phyloP scores from a whole-genome alignment of 2,888 invertebrate species.

The Blera fallax region DNA sequence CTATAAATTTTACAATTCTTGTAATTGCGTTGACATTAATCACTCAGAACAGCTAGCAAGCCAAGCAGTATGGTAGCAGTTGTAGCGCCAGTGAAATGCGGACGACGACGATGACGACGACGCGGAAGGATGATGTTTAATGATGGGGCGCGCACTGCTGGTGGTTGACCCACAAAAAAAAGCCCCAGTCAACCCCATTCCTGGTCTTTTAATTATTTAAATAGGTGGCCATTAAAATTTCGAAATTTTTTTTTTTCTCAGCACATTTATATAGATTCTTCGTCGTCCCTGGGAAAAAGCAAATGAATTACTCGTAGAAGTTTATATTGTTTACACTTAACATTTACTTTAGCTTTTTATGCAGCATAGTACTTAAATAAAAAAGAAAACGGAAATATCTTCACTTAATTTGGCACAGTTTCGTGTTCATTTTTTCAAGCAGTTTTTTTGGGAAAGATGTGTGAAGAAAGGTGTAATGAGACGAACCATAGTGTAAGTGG shows the following conservation, averaged over 20 bases:
- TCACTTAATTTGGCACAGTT: conserved; percentile 69
- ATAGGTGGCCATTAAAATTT: conserved; percentile 67
- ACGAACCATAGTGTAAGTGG: neutral
- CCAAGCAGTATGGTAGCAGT: neutral
- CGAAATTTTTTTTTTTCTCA: neutral
- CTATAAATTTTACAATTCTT: conserved; percentile 71
- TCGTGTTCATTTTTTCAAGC: conserved; percentile 7
- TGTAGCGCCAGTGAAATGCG: conserved; percentile 35
- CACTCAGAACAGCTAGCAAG: conserved; percentile 52
- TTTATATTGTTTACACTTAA: conserved; percentile 60
- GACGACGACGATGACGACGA: conserved; percentile 15
- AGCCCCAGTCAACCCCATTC: conserved; percentile 38
- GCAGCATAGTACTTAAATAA: neutral
- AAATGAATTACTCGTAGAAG: conserved; percentile 41
- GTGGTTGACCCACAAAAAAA: conserved; percentile 68
- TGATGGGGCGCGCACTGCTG: conserved; percentile 40
- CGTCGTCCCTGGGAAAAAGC: neutral
- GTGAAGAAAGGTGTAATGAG: conserved; percentile 6
- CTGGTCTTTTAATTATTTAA: conserved; percentile 70
- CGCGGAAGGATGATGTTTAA: conserved; percentile 66
- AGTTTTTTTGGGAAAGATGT: neutral
- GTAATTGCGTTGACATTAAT: conserved; percentile 72
- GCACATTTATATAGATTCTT: neutral
- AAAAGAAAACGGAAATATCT: conserved; percentile 52
- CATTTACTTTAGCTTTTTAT: conserved; percentile 54